phyloP scores from a whole-genome alignment of 2,113 vertebrate genomes.

The Erythrocercus mccallii region DNA sequence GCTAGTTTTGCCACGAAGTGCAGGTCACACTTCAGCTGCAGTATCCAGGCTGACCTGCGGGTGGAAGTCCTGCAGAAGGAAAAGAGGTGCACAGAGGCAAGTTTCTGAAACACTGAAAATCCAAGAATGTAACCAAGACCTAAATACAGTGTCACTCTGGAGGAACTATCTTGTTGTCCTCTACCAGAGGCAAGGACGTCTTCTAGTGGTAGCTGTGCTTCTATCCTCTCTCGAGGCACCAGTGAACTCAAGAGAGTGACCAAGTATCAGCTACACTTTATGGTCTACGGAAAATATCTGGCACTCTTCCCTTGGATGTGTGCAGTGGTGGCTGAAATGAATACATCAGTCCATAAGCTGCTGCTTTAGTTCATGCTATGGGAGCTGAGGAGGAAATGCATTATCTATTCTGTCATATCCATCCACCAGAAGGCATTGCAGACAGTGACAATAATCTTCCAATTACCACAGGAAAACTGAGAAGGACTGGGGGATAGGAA shows the following conservation, averaged over 20 bases:
- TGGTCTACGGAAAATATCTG: neutral
- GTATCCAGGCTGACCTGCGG: conserved; percentile 26
- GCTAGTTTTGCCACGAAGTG: neutral
- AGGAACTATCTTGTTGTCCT: neutral
- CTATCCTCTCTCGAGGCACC: neutral
- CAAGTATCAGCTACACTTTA: neutral
- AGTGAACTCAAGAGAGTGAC: neutral
- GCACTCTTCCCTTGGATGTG: neutral
- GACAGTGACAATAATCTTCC: neutral
- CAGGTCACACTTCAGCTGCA: neutral
- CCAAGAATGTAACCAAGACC: neutral
- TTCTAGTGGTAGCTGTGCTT: neutral
- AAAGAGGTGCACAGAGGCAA: neutral
- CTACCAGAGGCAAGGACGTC: neutral
- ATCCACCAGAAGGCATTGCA: neutral
- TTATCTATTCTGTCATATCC: neutral
- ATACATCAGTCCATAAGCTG: neutral
- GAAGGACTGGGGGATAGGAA: neutral
- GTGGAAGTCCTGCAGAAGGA: conserved; percentile 29
- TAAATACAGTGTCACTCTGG: neutral
- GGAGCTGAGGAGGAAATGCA: neutral
- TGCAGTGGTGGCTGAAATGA: neutral
- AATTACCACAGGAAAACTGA: neutral
- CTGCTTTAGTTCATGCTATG: neutral
- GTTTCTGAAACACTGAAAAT: neutral